Conservation (phyloP, 2,888 invertebrate genomes). For the Drosophila ezoana region DNA sequence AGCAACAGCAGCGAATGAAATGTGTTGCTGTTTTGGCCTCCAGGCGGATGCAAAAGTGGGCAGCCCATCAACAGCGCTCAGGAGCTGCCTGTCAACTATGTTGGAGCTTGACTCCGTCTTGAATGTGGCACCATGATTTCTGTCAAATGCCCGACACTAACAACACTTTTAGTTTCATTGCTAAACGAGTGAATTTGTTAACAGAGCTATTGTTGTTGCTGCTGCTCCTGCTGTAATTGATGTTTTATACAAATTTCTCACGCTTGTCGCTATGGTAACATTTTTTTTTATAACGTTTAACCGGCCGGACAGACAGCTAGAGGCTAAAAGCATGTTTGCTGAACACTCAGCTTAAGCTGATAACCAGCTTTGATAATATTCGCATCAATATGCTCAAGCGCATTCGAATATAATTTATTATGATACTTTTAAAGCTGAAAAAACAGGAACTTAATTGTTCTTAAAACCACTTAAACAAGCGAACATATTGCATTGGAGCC, state of each 20-base stretch:
- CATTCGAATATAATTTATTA: neutral
- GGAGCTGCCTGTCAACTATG: slow-evolving; percentile 76
- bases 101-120: slow-evolving; percentile 25
- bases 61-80: slow-evolving; percentile 51
- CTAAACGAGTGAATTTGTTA: slow-evolving; percentile 79
- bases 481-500: neutral
- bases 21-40: slow-evolving; percentile 41
- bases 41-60: slow-evolving; percentile 74
- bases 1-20: slow-evolving; percentile 26
- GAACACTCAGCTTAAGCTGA: slow-evolving; percentile 12
- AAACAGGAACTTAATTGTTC: slow-evolving; percentile 24
- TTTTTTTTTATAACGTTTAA: slow-evolving; percentile 27
- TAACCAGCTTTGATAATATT: slow-evolving; percentile 15
- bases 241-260: slow-evolving; percentile 62
- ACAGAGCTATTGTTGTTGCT: slow-evolving; percentile 40
- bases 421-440: slow-evolving; percentile 1
- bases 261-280: slow-evolving; percentile 64
- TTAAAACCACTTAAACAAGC: neutral
- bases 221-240: slow-evolving; percentile 54
- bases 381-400: neutral
- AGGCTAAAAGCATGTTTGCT: slow-evolving; percentile 11
- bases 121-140: slow-evolving; percentile 46
- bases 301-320: slow-evolving; percentile 22
- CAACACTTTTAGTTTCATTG: slow-evolving; percentile 79
- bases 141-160: slow-evolving; percentile 68